Base-by-base conservation (phyloP, 2,888 invertebrate species). In the Apodemia mormo region DNA sequence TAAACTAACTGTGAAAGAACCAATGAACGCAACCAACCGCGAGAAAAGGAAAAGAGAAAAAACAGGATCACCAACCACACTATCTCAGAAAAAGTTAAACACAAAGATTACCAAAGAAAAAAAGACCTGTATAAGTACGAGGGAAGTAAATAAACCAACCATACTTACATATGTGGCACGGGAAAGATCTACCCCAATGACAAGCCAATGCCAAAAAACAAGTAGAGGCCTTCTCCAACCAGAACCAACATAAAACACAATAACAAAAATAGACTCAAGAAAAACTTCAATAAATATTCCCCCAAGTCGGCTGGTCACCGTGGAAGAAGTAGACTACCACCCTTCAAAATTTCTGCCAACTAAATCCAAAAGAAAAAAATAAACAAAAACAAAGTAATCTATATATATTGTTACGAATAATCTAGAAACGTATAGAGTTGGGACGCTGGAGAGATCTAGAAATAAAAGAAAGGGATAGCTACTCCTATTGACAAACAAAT, bases 1-100 rank as follows among this genome's bases (percentile, higher is more conserved):
- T 30, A 69, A 72, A 43, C 68, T 72, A 14, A 52, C 68, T 9
- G 61, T 71, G 10, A 71, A 66, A 61, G 68, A 71, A 40, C 37
- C 68, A 68, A 61, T 12, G n/a, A 65, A 68, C 22, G 30, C 22
- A 22, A 22, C 49, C 9, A 68, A 64, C 61, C 58, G 64, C 37
- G 49, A 68, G 33, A 66, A 71, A 43, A 66, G 71, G 56, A 68
- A 68, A 22, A 66, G 22, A 65, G 65, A 65, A 65, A 65, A 33
- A n/a, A 65, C 65, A 40, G 22, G 40, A 40, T 65, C 65, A n/a
- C 65, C 40, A 65, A 65, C n/a, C n/a, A 65, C 65, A 12, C 65
- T 40, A 65, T 14, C 65, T 22, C 40, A 40, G 40, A 65, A 65
- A 65, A 65, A 65, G 40, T 10, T 33, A 40, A 65, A 65, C 14